phyloP scores from a whole-genome alignment of 2,113 vertebrate species.

The Oryzias celebensis region DNA sequence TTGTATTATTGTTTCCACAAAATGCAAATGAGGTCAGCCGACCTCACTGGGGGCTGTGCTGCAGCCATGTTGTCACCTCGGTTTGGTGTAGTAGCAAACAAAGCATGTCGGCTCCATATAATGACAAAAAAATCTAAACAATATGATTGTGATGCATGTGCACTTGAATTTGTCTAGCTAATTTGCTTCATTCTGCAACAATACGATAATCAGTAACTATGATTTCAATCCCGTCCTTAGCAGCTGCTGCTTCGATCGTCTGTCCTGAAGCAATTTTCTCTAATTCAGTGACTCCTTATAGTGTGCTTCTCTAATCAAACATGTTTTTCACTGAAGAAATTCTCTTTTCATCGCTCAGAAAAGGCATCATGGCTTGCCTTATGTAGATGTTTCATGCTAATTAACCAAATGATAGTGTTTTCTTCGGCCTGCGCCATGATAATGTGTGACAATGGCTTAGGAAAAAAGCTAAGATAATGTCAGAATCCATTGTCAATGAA shows the following conservation, averaged over 20 bases:
- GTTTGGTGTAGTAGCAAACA: not conserved
- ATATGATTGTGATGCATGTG: slow-evolving; percentile 22
- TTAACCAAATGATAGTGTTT: slow-evolving; percentile 3
- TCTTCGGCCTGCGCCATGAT: not conserved
- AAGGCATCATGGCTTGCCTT: slow-evolving; percentile 8
- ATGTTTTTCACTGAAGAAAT: not conserved
- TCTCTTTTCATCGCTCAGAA: slow-evolving; percentile 9
- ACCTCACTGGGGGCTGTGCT: not conserved
- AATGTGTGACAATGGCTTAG: not conserved
- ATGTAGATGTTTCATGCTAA: not conserved
- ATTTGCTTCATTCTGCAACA: slow-evolving; percentile 14
- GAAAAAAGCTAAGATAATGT: slow-evolving; percentile 28
- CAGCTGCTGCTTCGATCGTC: not conserved
- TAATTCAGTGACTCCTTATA: not conserved
- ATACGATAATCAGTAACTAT: slow-evolving; percentile 42
- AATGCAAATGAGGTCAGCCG: not conserved
- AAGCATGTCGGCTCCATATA: slow-evolving; percentile 3
- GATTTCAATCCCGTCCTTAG: slow-evolving; percentile 9
- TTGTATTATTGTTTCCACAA: not conserved
- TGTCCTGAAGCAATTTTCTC: slow-evolving; percentile 9
- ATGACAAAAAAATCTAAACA: slow-evolving; percentile 17
- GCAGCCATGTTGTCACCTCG: not conserved
- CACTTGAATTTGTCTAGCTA: slow-evolving; percentile 22
- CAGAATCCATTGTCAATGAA: slow-evolving; percentile 29
- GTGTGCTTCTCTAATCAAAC: slow-evolving; percentile 8